A percentile compares a stretch with the other conserved stretches of the same genome.
Conservation (phyloP, 2,113 vertebrate species). For the Sialia sialis region DNA sequence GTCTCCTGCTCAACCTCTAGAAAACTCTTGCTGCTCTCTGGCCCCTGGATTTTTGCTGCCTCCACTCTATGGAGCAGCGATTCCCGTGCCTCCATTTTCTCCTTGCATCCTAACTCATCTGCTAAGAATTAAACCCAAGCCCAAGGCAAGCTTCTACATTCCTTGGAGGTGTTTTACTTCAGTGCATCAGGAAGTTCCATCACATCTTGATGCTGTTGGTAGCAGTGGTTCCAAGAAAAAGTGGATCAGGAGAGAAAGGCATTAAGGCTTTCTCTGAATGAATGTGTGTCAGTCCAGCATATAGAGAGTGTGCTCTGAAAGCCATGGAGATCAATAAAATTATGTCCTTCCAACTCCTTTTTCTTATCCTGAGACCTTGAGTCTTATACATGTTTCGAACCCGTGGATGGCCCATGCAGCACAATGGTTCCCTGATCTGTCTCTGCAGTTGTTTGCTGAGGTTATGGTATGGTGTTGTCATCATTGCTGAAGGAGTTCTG, state of each 20-base stretch:
- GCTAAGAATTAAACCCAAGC: not conserved
- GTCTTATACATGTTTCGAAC: not conserved
- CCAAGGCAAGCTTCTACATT: not conserved
- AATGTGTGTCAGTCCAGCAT: not conserved
- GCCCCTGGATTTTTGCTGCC: not conserved
- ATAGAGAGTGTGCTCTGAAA: not conserved
- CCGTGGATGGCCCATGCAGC: not conserved
- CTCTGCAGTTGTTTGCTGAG: not conserved
- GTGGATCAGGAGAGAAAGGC: not conserved
- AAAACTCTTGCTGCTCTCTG: not conserved
- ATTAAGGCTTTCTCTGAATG: not conserved
- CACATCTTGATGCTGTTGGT: not conserved
- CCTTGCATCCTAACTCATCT: not conserved
- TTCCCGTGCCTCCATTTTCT: not conserved
- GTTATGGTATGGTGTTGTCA: not conserved
- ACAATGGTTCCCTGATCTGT: not conserved
- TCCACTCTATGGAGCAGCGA: rapidly evolving
- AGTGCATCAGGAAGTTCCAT: not conserved
- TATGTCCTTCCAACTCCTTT: not conserved
- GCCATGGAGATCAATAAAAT: not conserved
- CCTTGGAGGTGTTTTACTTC: not conserved
- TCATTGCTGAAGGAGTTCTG: not conserved
- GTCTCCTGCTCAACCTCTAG: not conserved
- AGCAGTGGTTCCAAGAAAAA: not conserved
- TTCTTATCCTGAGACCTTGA: not conserved